Percentiles rank a stretch among this genome's conserved stretches.
Conservation (phyloP, 1,140 invertebrate genomes). For the Carposina sasakii region DNA sequence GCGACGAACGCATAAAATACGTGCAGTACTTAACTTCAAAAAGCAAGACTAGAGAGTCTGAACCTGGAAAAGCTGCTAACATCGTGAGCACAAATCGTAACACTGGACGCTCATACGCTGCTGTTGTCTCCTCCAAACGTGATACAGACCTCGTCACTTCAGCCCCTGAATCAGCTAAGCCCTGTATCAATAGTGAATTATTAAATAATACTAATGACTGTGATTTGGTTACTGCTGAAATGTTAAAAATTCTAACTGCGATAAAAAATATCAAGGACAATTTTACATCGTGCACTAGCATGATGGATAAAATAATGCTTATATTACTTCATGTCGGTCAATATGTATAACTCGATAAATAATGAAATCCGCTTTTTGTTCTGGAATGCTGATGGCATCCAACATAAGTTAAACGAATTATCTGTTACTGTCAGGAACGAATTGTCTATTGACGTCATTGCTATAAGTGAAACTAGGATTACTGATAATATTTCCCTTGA, state of each 20-base stretch:
- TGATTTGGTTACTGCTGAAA: background rate
- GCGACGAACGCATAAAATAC: background rate
- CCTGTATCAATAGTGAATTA: too few species aligned
- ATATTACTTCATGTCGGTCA: background rate
- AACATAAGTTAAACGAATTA: background rate
- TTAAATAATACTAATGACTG: background rate
- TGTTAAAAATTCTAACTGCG: background rate
- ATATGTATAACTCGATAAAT: background rate
- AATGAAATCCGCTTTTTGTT: background rate
- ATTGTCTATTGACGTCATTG: background rate
- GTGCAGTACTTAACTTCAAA: background rate
- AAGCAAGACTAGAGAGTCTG: background rate
- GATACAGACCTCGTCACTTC: too few species aligned
- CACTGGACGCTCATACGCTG: background rate
- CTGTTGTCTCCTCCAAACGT: too few species aligned
- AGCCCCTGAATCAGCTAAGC: background rate
- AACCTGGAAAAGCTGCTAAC: background rate
- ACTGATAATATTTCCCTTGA: background rate
- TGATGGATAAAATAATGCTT: constrained; percentile 5
- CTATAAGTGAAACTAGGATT: background rate
- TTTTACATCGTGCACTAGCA: background rate
- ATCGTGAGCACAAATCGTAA: background rate
- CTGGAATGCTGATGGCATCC: constrained; percentile 4
- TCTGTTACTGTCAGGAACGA: background rate
- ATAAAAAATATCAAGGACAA: background rate